Percentiles rank a stretch among this genome's conserved stretches.
Conservation (phyloP, 2,888 invertebrate genomes). For the Lasiommata megera region DNA sequence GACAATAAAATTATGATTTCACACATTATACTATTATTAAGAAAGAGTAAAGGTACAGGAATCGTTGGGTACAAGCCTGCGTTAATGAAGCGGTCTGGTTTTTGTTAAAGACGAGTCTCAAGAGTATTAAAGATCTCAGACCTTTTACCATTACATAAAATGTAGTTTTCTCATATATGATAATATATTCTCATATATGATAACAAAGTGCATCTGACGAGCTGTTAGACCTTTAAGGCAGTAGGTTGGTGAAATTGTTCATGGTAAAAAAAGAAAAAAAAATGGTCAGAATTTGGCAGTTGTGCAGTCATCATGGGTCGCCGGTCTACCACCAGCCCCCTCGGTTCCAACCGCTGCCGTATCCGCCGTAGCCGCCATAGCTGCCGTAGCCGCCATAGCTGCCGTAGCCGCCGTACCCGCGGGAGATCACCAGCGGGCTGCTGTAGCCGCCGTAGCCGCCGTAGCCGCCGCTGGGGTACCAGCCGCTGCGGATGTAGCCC, state of each 20-base stretch:
- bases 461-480: constrained; percentile 28
- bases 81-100: not conserved
- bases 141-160: no score
- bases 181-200: no score
- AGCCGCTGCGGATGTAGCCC: constrained; percentile 41
- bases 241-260: not conserved
- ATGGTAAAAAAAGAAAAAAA: not conserved
- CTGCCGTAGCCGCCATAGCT: constrained; percentile 8
- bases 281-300: not conserved
- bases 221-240: no score
- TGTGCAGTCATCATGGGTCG: not conserved
- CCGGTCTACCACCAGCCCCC: constrained; percentile 24
- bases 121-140: no score
- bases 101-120: no score
- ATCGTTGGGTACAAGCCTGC: not conserved
- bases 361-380: constrained; percentile 21
- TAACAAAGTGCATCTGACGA: not conserved
- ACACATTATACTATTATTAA: no score
- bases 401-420: constrained; percentile 23
- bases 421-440: constrained; percentile 1
- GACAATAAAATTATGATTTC: not conserved
- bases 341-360: not conserved
- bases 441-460: not conserved
- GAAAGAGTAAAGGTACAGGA: not conserved
- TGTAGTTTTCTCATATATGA: no score